Base-by-base conservation (phyloP, 2,888 invertebrate genomes). In the Stenurella melanura region DNA sequence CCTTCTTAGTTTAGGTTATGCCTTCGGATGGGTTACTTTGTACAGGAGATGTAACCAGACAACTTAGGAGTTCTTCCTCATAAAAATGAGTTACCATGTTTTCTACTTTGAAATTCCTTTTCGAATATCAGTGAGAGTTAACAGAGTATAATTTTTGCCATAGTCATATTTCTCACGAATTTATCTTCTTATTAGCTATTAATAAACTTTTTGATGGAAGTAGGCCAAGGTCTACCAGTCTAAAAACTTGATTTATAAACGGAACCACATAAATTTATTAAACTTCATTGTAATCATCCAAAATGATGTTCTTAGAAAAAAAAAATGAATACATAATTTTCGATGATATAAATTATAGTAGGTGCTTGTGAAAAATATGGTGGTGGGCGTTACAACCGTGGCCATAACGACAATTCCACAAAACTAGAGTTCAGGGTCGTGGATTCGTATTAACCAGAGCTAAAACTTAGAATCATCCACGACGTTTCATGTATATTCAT, bases 341-440 rank as follows among this genome's bases (percentile, higher is more conserved):
- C 64, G 18, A 11, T 18, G 38, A n/a, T 42, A 64, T 11, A 64
- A 19, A 0, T 42, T 12, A 42, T 34, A 1, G 18, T 18, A 42
- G 11, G 50, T n/a, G 26, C 54, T 63, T 18, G 38, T 63, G 54
- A 26, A 67, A 58, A 58, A 19, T 58, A 19, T 3, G 12, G 10
- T 21, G 58, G 60, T 70, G 17, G 60, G 60, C 60, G 70, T 60
- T 21, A 60, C 18, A 34, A 42, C n/a, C 10, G 15, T 17, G 56
- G 17, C 21, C 10, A 15, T 19, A 70, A 60, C 60, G 70, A 70
- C 70, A 70, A 70, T 70, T 63, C 72, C 63, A 19, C 50, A 63
- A 72, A 72, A 50, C 21, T 21, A 21, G 61, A 17, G 72, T 72
- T 72, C 61, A 72, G 17, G 63, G 72, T 54, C 72, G 72, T 11